Conservation (phyloP, 2,888 invertebrate genomes). For the Octonoba sinensis region DNA sequence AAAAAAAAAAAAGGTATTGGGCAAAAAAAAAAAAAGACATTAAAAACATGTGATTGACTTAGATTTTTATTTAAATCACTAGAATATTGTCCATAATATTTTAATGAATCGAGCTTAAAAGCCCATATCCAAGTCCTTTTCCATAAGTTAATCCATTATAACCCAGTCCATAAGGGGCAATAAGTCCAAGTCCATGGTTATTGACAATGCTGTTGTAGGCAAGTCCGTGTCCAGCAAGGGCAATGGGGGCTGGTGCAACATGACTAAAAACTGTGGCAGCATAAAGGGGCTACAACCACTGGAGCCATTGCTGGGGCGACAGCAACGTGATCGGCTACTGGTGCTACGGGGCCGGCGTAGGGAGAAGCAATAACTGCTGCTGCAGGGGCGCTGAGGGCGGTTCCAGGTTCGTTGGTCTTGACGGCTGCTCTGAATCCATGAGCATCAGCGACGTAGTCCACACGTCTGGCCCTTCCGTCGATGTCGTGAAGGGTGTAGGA, state of each 20-base stretch:
- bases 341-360: constrained; percentile 21
- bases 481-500: constrained; percentile 60
- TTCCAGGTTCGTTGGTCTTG: constrained; percentile 52
- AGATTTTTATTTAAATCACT: too few species aligned
- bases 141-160: constrained; percentile 21
- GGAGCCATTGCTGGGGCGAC: constrained; percentile 3
- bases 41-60: too few species aligned
- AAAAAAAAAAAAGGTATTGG: too few species aligned
- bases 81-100: too few species aligned
- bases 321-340: constrained; percentile 33
- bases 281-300: constrained; percentile 9
- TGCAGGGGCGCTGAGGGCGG: constrained; percentile 21
- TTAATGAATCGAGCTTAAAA: not conserved
- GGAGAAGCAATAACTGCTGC: constrained; percentile 23
- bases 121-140: constrained; percentile 10
- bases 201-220: not conserved
- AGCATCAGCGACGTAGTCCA: constrained; percentile 60
- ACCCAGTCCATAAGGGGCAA: constrained; percentile 7
- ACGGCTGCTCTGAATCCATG: constrained; percentile 48
- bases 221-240: constrained; percentile 13
- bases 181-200: constrained; percentile 8
- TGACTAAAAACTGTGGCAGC: constrained; percentile 1
- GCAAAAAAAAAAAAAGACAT: too few species aligned
- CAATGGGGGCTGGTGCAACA: constrained; percentile 15
- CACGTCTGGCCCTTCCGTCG: constrained; percentile 58